Evolutionary conservation across 1,140 invertebrate genomes (phyloP), one percentile per base, ranked within the genome.

Genomic region (Mercenaria mercenaria): DNA sequence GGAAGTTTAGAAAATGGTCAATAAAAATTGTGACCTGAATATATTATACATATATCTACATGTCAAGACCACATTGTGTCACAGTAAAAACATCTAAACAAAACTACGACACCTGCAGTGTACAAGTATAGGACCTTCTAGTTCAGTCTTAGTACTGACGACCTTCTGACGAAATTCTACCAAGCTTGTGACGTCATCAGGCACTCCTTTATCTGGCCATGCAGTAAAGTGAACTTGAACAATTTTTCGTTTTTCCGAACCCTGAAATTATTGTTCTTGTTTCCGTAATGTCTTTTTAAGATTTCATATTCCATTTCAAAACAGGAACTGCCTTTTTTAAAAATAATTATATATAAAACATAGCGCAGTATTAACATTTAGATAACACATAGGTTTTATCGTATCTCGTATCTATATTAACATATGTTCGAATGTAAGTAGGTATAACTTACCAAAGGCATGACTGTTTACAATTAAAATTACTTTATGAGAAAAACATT

Each of bases 121-220:
- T 0, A 93, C 91, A 18, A 94, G n/a, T 1, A 90, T 72, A 69
- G 91, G 89, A 1, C 91, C 88, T 15, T 67, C 80, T 32, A 43
- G 87, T 2, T 64, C 32, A 34, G 85, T 56, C 15, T 39, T 41
- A 11, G 32, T 39, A 26, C 26, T 59, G 20, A 56, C 80, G 43
- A 92, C 89, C 94, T 97, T 96, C 18, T 96, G 96, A 11, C 97
- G 96, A 91, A 97, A 95, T 64, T 96, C 95, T 29, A 97, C 96
- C n/a, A 97, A 93, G 0, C 97, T 95, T 85, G 96, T 96, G 1
- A 97, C 96, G 79, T 84, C 81, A 64, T 96, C 95, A 20, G 97
- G 97, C 23, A 97, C 96, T 39, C 97, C 97, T 93, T 97, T 97
- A 93, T 97, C 97, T 1, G 97, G 97, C 97, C 97, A 97, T 34